Evolutionary conservation across 2,113 vertebrate species (phyloP).

Genomic region (Clarias macrocephalus): DNA sequence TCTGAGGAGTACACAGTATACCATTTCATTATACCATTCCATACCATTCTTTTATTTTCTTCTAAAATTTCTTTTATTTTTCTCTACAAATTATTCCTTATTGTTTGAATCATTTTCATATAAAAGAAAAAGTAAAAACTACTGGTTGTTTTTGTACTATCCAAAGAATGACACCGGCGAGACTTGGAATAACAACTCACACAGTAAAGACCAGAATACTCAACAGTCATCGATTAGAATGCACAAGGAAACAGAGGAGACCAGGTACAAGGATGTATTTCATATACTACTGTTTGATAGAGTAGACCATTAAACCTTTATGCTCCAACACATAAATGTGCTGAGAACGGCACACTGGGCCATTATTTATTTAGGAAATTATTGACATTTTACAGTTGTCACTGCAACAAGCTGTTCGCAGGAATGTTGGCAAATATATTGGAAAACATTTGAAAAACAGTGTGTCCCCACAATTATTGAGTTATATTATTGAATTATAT

Average conservation of each 20-base stretch:
- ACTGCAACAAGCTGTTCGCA: background rate
- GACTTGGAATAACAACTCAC: background rate
- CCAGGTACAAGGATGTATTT: slow-evolving; percentile 57
- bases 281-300: background rate
- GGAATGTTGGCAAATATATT: background rate
- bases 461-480: background rate
- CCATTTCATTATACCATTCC: too few species aligned
- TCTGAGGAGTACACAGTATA: background rate
- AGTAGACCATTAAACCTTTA: background rate
- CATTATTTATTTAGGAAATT: background rate
- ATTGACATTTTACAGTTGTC: background rate
- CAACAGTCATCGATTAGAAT: slow-evolving; percentile 18
- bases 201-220: background rate
- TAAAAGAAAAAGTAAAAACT: background rate
- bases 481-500: too few species aligned
- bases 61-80: background rate
- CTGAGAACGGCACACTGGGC: background rate
- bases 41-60: background rate
- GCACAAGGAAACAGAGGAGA: slow-evolving; percentile 49
- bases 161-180: slow-evolving; percentile 38
- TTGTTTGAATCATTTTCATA: background rate
- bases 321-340: background rate
- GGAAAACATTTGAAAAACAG: background rate
- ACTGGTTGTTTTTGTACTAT: slow-evolving; percentile 54
- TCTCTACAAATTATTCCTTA: background rate